Base-by-base conservation (phyloP, 2,113 vertebrate species). In the Pluvianellus socialis region DNA sequence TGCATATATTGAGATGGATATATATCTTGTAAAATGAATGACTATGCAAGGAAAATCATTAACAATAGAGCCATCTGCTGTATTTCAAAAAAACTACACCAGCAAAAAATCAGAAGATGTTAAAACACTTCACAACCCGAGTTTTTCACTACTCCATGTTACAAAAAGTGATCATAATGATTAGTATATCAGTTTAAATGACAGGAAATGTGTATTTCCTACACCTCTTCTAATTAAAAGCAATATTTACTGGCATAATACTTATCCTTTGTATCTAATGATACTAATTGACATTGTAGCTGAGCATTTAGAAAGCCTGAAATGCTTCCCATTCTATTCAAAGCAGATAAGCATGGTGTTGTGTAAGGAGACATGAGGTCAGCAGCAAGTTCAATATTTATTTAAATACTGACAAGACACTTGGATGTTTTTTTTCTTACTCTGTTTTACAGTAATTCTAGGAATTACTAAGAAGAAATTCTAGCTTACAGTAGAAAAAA, bases 1-100 rank as follows among this genome's bases (percentile, higher is more conserved):
- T 74, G 59, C 55, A 82, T 42, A 47, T 73, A 89, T 70, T 92
- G 71, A 91, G 30, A 91, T 7, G 17, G 59, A 21, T 79, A 93
- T 75, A 33, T 58, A 94, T 55, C 58, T 79, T 73, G 40, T 56
- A 91, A 84, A 90, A 72, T 53, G 45, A 91, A 9, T 67, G 92
- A 90, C 77, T 49, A 73, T 91, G 58, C 53, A 91, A 89, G 44
- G 28, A 90, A 97, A 96, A 97, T 96, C 92, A 91, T 97, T 98
- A 98, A 96, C 98, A 98, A 98, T 95, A 96, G 97, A 94, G 98
- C 98, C 98, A 98, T 90, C 98, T 98, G 95, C 98, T 98, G 98
- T 94, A 95, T 65, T 71, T 47, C 21, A 77, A 92, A 80, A 95
- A 97, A 93, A 98, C 28, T 97, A 90, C 98, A 98, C 44, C 84